These are phyloP conservation scores for Protophormia terraenovae DNA, from an alignment of 2,888 invertebrate species.

Conservation along the genomic window DNA sequence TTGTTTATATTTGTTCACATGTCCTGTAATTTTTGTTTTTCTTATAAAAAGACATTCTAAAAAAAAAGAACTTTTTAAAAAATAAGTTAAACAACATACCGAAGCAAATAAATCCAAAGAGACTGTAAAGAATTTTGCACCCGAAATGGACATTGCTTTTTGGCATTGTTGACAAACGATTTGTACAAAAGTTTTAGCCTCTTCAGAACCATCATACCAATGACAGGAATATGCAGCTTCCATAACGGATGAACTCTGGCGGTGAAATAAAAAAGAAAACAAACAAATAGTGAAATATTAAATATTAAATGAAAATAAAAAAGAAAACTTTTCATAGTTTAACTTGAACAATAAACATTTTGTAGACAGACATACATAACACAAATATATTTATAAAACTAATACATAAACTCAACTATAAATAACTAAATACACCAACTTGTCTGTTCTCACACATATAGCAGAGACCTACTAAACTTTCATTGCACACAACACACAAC, in stretches of 20 bases:
- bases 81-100: conserved; percentile 82
- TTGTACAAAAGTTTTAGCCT: conserved; percentile 94
- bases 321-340: conserved; percentile 1
- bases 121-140: conserved; percentile 94
- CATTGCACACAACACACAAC: background rate
- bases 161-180: conserved; percentile 95
- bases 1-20: background rate
- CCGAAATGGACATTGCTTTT: conserved; percentile 93
- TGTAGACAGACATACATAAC: background rate
- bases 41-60: background rate
- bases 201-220: conserved; percentile 95
- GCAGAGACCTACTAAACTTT: background rate
- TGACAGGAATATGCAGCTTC: conserved; percentile 95
- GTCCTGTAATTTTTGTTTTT: conserved; percentile 20
- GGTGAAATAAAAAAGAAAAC: conserved; percentile 27
- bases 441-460: background rate
- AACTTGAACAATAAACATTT: conserved; percentile 11
- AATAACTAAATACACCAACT: background rate
- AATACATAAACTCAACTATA: conserved; percentile 1
- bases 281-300: conserved; percentile 22
- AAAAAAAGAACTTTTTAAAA: background rate
- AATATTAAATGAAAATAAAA: conserved; percentile 32
- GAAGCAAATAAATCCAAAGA: conserved; percentile 93
- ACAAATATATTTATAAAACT: background rate
- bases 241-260: conserved; percentile 94